Base-by-base conservation (phyloP, 2,113 vertebrate species). In the Neoarius graeffei region DNA sequence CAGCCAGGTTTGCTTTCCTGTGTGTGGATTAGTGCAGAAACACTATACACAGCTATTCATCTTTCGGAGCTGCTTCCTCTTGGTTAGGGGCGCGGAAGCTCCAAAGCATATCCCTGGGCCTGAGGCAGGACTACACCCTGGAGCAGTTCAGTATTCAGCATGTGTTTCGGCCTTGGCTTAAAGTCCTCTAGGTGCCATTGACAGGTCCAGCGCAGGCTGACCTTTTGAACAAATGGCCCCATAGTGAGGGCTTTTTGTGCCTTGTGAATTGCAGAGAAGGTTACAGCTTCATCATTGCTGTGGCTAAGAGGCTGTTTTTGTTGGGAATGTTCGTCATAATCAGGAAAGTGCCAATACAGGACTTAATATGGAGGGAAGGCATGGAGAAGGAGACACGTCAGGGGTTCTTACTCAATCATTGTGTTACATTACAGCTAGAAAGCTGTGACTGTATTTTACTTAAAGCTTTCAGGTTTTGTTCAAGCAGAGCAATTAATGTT, bases 251-350 rank as follows among this genome's bases (percentile, higher is more conserved):
- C 19, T 25, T 84, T 90, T 85, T 90, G 85, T 90, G 59, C 57
- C 52, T 30, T 69, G 50, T 87, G 82, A 90, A 90, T 90, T 69
- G 83, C 74, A 50, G 50, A 86, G 85, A 89, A 83, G 89, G 88
- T 89, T 87, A 82, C 87, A 54, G 81, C 73, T 59, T 84, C 82
- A 84, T 59, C 82, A 48, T 76, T 83, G 9, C 60, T 6, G 7
- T 30, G 87, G 35, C 73, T 77, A 48, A 90, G 67, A 84, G 85
- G 76, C 62, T 59, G n/a, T 1, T 35, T 76, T 87, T 89, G 87
- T 86, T 76, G 83, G 86, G 76, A 56, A 66, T 48, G 56, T 57
- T 88, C 87, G 50, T 86, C 80, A 15, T 79, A 35, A 71, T 42
- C 27, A 27, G 82, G 85, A 86, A 85, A 87, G 57, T 67, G 74